Percentiles rank a stretch among this genome's conserved stretches.
These are phyloP conservation scores for Acanthiza pusilla DNA, from an alignment of 2,797 vertebrate genomes.

Conservation along the genomic window DNA sequence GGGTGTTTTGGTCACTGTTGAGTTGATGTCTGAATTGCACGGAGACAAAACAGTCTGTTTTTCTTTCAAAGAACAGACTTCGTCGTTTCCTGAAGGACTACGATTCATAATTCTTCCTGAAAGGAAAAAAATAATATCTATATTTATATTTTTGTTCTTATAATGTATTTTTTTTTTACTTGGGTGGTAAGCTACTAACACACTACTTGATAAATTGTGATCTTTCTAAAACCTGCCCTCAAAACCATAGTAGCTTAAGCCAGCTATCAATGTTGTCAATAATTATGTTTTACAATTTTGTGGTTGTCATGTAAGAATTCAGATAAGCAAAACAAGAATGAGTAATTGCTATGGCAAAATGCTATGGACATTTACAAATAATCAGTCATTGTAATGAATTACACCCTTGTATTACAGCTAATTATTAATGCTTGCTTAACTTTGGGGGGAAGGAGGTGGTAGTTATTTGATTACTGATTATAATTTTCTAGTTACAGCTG, in stretches of 20 bases:
- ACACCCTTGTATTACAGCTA: not conserved
- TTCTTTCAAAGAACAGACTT: constrained; percentile 16
- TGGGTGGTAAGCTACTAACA: not conserved
- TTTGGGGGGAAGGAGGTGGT: not conserved
- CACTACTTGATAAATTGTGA: not conserved
- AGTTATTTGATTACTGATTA: constrained; percentile 49
- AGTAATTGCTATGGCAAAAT: constrained; percentile 22
- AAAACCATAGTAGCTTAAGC: not conserved
- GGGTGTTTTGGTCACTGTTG: not conserved
- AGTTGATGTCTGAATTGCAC: not conserved
- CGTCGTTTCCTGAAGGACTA: not conserved
- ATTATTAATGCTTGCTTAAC: constrained; percentile 43
- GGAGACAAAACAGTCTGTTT: constrained; percentile 16
- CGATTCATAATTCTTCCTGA: not conserved
- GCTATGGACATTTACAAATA: constrained; percentile 20
- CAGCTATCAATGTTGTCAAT: not conserved
- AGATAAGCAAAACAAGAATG: constrained; percentile 34
- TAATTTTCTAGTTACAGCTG: constrained; percentile 41
- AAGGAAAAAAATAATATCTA: not conserved
- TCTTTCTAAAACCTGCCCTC: not conserved
- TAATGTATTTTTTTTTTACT: not conserved
- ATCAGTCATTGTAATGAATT: constrained; percentile 44
- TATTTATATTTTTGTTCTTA: not conserved
- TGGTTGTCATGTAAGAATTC: constrained; percentile 26
- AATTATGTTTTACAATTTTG: constrained; percentile 26